These are phyloP conservation scores for Euwallacea similis DNA, from an alignment of 1,140 invertebrate species.

Conservation along the genomic window DNA sequence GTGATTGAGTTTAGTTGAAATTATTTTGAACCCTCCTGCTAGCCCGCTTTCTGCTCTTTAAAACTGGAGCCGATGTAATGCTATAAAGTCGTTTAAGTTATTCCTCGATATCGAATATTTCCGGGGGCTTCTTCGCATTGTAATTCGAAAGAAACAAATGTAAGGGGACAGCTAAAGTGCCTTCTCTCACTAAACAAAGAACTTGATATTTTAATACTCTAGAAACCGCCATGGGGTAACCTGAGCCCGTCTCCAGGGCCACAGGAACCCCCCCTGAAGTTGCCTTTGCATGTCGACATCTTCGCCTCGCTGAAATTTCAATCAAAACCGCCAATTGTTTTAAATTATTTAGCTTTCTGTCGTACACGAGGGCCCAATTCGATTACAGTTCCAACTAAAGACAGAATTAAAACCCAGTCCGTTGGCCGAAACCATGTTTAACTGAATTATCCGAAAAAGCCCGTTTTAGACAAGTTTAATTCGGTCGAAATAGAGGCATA, in stretches of 20 bases:
- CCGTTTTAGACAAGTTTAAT: background rate
- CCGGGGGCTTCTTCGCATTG: too few species aligned
- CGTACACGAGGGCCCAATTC: background rate
- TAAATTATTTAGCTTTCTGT: slow-evolving; percentile 1
- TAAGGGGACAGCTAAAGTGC: too few species aligned
- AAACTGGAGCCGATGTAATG: too few species aligned
- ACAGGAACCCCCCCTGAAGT: background rate
- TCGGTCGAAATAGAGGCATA: background rate
- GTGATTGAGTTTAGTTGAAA: too few species aligned
- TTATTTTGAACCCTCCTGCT: too few species aligned
- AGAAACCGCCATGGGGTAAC: slow-evolving; percentile 22
- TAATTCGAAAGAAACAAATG: too few species aligned
- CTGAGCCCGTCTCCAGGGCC: slow-evolving; percentile 4
- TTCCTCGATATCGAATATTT: too few species aligned
- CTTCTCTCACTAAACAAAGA: background rate
- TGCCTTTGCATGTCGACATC: background rate
- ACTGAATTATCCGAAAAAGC: slow-evolving; percentile 11
- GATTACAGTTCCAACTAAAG: background rate
- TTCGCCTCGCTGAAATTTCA: background rate
- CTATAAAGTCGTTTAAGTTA: too few species aligned
- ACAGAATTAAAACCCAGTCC: slow-evolving; percentile 8
- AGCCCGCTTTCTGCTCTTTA: too few species aligned
- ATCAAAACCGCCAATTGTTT: slow-evolving; percentile 1
- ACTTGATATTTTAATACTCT: slow-evolving; percentile 29
- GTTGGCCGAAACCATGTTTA: slow-evolving; percentile 10